phyloP scores from a whole-genome alignment of 2,888 invertebrate genomes.

The Scaptomyza polygonia region DNA sequence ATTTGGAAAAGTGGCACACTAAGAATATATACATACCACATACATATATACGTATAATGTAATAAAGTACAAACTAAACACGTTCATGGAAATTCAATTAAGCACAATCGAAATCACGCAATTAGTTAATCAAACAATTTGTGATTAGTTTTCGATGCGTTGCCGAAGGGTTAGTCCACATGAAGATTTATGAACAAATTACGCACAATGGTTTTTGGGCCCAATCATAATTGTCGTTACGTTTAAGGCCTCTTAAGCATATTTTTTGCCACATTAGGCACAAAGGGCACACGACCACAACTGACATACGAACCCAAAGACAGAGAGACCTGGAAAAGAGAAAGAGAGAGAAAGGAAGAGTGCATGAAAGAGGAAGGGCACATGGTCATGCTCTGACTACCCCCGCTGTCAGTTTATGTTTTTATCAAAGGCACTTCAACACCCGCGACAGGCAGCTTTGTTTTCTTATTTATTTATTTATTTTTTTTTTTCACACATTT shows the following conservation, averaged over 20 bases:
- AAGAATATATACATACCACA: no score
- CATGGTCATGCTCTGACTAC: conserved; percentile 63
- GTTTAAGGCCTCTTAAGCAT: conserved; percentile 49
- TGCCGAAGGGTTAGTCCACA: neutral
- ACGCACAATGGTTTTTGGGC: conserved; percentile 27
- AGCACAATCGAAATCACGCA: conserved; percentile 82
- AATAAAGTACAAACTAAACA: conserved; percentile 49
- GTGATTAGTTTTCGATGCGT: conserved; percentile 55
- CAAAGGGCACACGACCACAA: conserved; percentile 63
- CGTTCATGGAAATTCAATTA: conserved; percentile 77
- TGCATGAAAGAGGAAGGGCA: conserved; percentile 4
- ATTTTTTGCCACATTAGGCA: conserved; percentile 64
- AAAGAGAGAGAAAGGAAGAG: conserved; percentile 6
- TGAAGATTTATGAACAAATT: conserved; percentile 70
- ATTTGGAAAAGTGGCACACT: conserved; percentile 72
- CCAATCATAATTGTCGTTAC: conserved; percentile 67
- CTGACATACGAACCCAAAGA: conserved; percentile 20
- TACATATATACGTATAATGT: conserved; percentile 19
- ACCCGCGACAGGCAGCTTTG: conserved; percentile 44
- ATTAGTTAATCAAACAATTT: conserved; percentile 83
- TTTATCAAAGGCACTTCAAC: conserved; percentile 73
- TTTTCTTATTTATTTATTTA: conserved; percentile 16
- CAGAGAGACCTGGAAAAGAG: no score
- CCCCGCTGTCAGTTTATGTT: conserved; percentile 74
- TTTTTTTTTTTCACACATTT: conserved; percentile 59